phyloP scores from a whole-genome alignment of 2,888 invertebrate genomes.

The Stratiomys singularior region DNA sequence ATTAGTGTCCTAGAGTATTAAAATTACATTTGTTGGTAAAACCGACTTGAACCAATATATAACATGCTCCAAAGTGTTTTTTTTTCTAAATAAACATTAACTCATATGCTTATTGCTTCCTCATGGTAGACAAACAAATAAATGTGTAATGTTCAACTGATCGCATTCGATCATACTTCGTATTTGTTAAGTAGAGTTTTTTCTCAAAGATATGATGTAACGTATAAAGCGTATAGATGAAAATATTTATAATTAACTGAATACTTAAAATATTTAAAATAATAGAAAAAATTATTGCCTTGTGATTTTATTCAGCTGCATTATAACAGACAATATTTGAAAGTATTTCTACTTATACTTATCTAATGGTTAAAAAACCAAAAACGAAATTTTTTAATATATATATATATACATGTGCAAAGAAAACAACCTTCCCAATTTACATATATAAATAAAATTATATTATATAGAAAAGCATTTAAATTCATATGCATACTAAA shows the following conservation, averaged over 20 bases:
- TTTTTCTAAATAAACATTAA: neutral
- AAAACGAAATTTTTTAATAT: neutral
- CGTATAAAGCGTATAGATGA: neutral
- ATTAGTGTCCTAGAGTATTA: slow-evolving; percentile 51
- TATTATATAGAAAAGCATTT: too few species aligned
- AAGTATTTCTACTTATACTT: neutral
- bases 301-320: slow-evolving; percentile 38
- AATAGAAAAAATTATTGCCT: slow-evolving; percentile 36
- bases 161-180: neutral
- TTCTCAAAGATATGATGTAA: neutral
- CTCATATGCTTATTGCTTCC: too few species aligned
- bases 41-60: neutral
- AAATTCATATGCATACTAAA: too few species aligned
- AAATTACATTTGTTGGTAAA: neutral
- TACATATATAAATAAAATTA: too few species aligned
- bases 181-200: neutral
- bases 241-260: too few species aligned
- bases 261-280: slow-evolving; percentile 6
- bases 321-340: slow-evolving; percentile 40
- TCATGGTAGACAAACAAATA: too few species aligned
- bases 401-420: neutral
- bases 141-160: neutral
- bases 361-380: neutral
- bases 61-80: neutral
- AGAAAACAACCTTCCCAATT: neutral